Percentiles rank a stretch among this genome's conserved stretches.
Evolutionary conservation across 2,888 invertebrate species (phyloP).

Genomic region (Lasioglossum villosulum): DNA sequence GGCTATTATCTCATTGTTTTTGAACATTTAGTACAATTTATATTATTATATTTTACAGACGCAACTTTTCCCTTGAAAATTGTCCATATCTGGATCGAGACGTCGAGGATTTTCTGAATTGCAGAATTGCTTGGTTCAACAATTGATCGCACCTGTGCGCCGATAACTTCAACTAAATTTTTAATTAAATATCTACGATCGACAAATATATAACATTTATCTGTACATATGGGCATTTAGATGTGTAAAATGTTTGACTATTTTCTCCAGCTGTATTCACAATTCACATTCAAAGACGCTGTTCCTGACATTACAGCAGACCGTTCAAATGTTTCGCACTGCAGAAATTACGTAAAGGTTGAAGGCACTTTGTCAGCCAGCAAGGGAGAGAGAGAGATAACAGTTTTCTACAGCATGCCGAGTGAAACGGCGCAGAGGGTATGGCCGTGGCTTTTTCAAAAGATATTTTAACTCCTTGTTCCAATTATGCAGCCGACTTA

Average conservation of each 20-base stretch:
- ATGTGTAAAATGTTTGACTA: not conserved
- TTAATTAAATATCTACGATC: no score
- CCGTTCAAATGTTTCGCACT: not conserved
- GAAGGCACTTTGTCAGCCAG: not conserved
- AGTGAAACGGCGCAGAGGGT: constrained; percentile 24
- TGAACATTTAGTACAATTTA: no score
- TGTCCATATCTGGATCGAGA: no score
- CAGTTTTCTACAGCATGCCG: not conserved
- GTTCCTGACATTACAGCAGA: not conserved
- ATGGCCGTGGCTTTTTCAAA: constrained; percentile 27
- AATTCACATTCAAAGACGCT: not conserved
- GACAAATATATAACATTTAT: no score
- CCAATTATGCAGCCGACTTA: constrained; percentile 68
- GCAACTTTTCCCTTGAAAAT: no score
- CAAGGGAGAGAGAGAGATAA: not conserved
- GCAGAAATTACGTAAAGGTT: constrained; percentile 23
- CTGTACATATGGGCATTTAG: not conserved
- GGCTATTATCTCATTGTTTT: no score
- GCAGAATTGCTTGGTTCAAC: no score
- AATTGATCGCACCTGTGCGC: no score
- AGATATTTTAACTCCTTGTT: constrained; percentile 48
- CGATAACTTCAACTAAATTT: no score
- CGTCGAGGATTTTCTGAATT: no score
- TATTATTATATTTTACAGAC: no score
- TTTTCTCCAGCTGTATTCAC: not conserved